Evolutionary conservation across 2,888 invertebrate genomes (phyloP).

Genomic region (Pseudococcus viburni): DNA sequence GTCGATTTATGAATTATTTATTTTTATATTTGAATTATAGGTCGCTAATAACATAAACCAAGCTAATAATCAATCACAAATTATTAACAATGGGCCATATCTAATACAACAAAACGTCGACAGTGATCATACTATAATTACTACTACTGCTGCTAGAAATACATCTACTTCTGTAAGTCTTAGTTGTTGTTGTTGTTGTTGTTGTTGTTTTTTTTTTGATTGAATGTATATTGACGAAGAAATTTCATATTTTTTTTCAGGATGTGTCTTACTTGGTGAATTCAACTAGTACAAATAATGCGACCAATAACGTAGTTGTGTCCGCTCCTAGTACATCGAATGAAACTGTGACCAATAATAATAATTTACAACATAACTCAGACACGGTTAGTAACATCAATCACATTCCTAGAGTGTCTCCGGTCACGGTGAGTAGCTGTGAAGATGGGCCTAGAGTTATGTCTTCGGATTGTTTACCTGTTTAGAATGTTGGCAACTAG

Average conservation of each 20-base stretch:
- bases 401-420: constrained; percentile 87
- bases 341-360: constrained; percentile 70
- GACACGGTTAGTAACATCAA: constrained; percentile 68
- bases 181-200: neutral
- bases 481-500: too few species aligned
- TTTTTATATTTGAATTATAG: constrained; percentile 67
- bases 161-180: constrained; percentile 54
- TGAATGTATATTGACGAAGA: neutral
- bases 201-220: neutral
- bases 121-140: constrained; percentile 75
- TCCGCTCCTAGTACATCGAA: constrained; percentile 63
- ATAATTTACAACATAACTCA: constrained; percentile 69
- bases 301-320: constrained; percentile 65
- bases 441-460: neutral
- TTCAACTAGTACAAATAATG: constrained; percentile 59
- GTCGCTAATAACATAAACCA: constrained; percentile 69
- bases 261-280: constrained; percentile 70
- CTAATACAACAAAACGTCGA: constrained; percentile 81
- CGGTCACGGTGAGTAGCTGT: constrained; percentile 86
- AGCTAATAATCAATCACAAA: constrained; percentile 68
- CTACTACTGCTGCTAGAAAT: constrained; percentile 61
- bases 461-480: too few species aligned
- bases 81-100: constrained; percentile 73
- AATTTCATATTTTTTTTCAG: constrained; percentile 67
- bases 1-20: too few species aligned